These are phyloP conservation scores for Perognathus longimembris DNA, from an alignment of 2,113 vertebrate species.

Conservation along the genomic window DNA sequence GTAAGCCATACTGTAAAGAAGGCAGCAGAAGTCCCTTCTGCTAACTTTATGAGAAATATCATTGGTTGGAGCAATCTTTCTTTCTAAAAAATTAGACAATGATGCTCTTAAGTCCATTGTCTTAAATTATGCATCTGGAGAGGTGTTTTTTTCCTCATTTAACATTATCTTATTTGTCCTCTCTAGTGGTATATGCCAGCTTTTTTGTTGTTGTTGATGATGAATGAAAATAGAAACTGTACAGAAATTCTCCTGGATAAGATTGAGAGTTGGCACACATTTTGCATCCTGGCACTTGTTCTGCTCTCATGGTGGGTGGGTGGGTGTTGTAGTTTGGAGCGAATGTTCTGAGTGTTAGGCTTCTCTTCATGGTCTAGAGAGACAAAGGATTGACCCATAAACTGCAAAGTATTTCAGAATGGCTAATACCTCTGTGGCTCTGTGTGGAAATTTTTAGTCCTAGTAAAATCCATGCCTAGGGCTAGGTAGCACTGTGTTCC, in stretches of 20 bases:
- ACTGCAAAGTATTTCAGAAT: constrained; percentile 45
- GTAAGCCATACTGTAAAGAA: background rate
- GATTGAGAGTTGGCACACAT: constrained; percentile 71
- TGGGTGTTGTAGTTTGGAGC: constrained; percentile 65
- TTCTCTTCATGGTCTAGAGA: constrained; percentile 51
- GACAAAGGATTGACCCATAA: constrained; percentile 60
- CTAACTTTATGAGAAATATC: constrained; percentile 68
- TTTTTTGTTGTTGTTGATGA: too few species aligned
- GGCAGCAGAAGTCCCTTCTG: constrained; percentile 53
- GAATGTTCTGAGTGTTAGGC: constrained; percentile 53
- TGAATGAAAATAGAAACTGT: constrained; percentile 73
- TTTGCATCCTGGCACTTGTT: constrained; percentile 67
- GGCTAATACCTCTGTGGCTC: background rate
- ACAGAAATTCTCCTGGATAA: constrained; percentile 72
- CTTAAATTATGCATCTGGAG: constrained; percentile 77
- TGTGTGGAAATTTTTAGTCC: background rate
- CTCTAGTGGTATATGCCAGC: constrained; percentile 55
- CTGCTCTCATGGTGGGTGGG: background rate
- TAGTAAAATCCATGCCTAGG: background rate
- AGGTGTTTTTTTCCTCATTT: constrained; percentile 62
- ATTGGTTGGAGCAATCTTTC: constrained; percentile 23
- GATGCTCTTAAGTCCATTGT: constrained; percentile 56
- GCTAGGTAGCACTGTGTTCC: background rate
- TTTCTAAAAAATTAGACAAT: constrained; percentile 71
- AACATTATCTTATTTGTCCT: constrained; percentile 77